Percentiles rank a stretch among this genome's conserved stretches.
Evolutionary conservation across 2,113 vertebrate species (phyloP).

Genomic region (Polypterus bichir): DNA sequence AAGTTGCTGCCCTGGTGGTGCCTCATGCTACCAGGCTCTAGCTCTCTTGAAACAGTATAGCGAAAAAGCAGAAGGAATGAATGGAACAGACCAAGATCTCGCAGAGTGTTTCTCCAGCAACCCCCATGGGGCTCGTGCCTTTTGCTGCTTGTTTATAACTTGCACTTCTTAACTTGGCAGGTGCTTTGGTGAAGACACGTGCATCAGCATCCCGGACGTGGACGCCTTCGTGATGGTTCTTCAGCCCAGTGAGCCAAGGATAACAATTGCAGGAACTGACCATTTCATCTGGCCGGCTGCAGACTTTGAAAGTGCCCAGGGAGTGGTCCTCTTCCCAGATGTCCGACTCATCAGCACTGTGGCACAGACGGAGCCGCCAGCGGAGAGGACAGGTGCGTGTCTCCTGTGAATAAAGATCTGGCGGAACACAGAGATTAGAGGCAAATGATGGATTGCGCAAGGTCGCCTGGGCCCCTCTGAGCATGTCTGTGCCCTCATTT

Average conservation of each 20-base stretch:
- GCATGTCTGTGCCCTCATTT: background rate
- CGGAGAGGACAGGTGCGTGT: conserved; percentile 38
- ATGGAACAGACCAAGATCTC: no score
- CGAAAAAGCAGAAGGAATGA: no score
- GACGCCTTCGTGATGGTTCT: conserved; percentile 84
- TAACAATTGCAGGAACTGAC: conserved; percentile 77
- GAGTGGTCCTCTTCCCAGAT: conserved; percentile 70
- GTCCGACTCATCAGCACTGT: conserved; percentile 82
- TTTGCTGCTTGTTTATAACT: no score
- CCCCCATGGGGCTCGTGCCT: no score
- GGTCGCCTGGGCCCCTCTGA: no score
- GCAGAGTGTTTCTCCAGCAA: no score
- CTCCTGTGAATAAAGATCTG: background rate
- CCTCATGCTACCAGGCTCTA: no score
- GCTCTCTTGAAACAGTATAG: no score
- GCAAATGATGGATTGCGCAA: background rate
- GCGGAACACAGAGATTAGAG: background rate
- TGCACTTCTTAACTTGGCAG: conserved; percentile 31
- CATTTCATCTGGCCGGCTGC: conserved; percentile 63
- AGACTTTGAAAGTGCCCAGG: conserved; percentile 58
- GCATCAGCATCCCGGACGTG: conserved; percentile 80
- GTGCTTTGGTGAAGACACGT: conserved; percentile 93
- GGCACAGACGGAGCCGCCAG: conserved; percentile 44
- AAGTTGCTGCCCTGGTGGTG: no score
- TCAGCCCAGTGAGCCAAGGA: conserved; percentile 82